Percentiles rank a stretch among this genome's conserved stretches.
Conservation (phyloP, 2,113 vertebrate species). For the Centropus unirufus region DNA sequence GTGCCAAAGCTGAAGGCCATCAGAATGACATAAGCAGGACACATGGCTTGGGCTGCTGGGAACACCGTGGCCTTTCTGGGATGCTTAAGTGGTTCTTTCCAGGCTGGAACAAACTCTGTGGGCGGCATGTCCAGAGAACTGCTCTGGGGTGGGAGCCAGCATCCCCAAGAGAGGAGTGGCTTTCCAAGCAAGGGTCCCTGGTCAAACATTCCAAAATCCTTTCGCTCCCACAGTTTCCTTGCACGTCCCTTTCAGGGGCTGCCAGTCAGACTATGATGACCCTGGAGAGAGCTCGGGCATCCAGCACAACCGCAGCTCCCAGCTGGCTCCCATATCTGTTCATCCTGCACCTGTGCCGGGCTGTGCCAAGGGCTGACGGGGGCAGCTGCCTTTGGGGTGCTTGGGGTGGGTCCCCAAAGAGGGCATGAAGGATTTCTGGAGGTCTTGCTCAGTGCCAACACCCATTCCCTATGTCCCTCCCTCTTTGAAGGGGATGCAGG, state of each 20-base stretch:
- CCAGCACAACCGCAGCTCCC: not conserved
- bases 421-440: not conserved
- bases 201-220: constrained; percentile 50
- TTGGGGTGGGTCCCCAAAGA: not conserved
- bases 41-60: not conserved
- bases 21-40: not conserved
- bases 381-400: fast-evolving
- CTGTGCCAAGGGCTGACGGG: not conserved
- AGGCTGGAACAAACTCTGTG: constrained; percentile 44
- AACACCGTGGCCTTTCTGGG: not conserved
- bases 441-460: fast-evolving
- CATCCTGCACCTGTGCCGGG: fast-evolving
- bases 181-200: not conserved
- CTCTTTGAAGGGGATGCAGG: not conserved
- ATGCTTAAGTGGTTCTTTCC: constrained; percentile 45
- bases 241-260: not conserved
- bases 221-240: constrained; percentile 36
- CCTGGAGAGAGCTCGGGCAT: not conserved
- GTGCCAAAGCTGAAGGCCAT: not conserved
- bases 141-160: not conserved
- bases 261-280: not conserved
- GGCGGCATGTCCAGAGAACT: constrained; percentile 18
- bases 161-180: not conserved
- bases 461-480: fast-evolving
- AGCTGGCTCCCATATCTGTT: not conserved